Evolutionary conservation across 2,113 vertebrate genomes (phyloP).

Genomic region (Pan paniscus): DNA sequence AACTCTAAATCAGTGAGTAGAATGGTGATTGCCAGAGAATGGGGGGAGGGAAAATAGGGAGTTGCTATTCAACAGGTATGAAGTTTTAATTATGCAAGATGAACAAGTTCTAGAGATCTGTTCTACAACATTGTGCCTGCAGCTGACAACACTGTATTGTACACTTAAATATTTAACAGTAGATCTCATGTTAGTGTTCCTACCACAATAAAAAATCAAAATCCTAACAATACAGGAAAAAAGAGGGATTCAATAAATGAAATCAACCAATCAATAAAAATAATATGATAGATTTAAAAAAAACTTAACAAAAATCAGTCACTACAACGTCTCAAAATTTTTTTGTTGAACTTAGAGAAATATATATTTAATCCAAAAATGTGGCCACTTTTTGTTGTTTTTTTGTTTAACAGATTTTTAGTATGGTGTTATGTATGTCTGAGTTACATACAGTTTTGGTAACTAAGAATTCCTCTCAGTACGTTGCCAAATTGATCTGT

Average conservation of each 20-base stretch:
- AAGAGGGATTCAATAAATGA: neutral
- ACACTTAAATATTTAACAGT: neutral
- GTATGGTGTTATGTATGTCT: neutral
- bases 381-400: neutral
- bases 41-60: neutral
- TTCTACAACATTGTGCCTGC: neutral
- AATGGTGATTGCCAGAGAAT: neutral
- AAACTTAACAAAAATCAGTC: slow-evolving; percentile 29
- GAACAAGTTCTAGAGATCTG: neutral
- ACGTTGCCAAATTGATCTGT: neutral
- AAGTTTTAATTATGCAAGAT: neutral
- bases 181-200: neutral
- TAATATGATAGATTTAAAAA: neutral
- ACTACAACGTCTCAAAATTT: slow-evolving; percentile 6
- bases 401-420: slow-evolving; percentile 17
- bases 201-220: neutral
- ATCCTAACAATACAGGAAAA: neutral
- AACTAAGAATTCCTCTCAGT: neutral
- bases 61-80: neutral
- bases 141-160: neutral
- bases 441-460: slow-evolving; percentile 1
- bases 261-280: slow-evolving; percentile 17
- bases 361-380: neutral
- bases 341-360: neutral
- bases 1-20: neutral